Evolutionary conservation across 2,113 vertebrate species (phyloP).

Genomic region (Periophthalmus modestus): DNA sequence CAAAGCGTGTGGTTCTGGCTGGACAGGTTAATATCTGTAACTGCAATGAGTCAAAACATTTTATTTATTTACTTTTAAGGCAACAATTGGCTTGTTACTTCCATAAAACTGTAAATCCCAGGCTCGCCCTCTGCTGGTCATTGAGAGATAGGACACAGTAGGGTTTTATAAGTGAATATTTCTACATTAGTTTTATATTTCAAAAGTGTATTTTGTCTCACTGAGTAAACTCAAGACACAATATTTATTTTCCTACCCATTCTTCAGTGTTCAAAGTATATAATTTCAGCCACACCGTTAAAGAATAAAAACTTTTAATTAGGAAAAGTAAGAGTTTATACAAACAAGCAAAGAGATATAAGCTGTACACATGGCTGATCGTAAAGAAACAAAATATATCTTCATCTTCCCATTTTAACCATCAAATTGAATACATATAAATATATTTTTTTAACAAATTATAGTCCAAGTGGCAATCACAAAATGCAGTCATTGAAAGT

Average conservation of each 20-base stretch:
- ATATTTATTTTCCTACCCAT: background rate
- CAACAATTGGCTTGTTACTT: too few relatives aligned
- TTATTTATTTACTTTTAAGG: too few relatives aligned
- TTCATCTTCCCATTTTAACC: background rate
- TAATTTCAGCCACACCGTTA: background rate
- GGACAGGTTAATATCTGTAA: too few relatives aligned
- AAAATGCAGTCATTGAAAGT: constrained; percentile 35
- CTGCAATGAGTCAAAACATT: too few relatives aligned
- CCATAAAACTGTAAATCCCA: too few relatives aligned
- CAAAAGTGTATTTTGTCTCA: background rate
- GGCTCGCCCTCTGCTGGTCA: too few relatives aligned
- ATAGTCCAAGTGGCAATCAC: background rate
- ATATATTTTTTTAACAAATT: constrained; percentile 30
- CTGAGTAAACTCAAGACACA: background rate
- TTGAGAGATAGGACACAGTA: too few relatives aligned
- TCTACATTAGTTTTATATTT: background rate
- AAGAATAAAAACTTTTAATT: constrained; percentile 61
- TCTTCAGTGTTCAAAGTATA: background rate
- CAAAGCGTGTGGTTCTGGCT: too few relatives aligned
- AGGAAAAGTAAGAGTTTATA: constrained; percentile 36
- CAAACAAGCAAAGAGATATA: constrained; percentile 28
- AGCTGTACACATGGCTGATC: constrained; percentile 30
- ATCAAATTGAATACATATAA: constrained; percentile 37
- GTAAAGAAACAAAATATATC: constrained; percentile 27
- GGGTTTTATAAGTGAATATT: too few relatives aligned